Evolutionary conservation across 2,888 invertebrate species (phyloP), one percentile per base, ranked within the genome.

Genomic region (Eupsilia transversa): DNA sequence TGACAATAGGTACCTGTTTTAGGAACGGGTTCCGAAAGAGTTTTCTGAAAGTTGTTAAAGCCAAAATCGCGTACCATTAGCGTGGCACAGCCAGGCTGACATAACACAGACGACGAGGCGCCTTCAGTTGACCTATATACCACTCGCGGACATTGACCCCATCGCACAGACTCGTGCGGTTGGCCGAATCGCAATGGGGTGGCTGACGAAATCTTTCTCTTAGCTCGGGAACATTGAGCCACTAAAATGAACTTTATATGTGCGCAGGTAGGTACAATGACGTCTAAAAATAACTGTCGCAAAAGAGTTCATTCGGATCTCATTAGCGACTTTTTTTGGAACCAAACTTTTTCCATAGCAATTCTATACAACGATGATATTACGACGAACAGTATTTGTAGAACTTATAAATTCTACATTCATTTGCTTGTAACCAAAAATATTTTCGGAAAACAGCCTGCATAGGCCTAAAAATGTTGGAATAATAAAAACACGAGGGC

Each of bases 81-180:
- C 76, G 84, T 69, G 86, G 86, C 86, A 87, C 69, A 84, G 87
- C 88, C 90, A 89, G 90, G 88, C 92, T 93, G 93, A 92, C 93
- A 94, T 94, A 94, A 93, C 92, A 94, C 92, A 95, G 95, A 95
- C 95, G 91, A 90, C 86, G 88, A 93, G 95, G 95, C 95, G 95
- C 96, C 95, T 94, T 91, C 91, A 83, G 90, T 91, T 96, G 96
- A 95, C 96, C 96, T 93, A 96, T 95, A 96, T 96, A 93, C 92
- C 89, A 91, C 84, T 87, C 83, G 87, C 92, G 96, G 94, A 91
- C 95, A 92, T 94, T 95, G 94, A 96, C 95, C 94, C 92, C 91
- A 87, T 83, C 90, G 91, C 88, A 90, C 87, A 88, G 90, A 91
- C 91, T 92, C 91, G 92, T 91, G 92, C 87, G 89, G 90, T 85